Base-by-base conservation (phyloP, 2,797 vertebrate species). In the Poeciliopsis gracilis region DNA sequence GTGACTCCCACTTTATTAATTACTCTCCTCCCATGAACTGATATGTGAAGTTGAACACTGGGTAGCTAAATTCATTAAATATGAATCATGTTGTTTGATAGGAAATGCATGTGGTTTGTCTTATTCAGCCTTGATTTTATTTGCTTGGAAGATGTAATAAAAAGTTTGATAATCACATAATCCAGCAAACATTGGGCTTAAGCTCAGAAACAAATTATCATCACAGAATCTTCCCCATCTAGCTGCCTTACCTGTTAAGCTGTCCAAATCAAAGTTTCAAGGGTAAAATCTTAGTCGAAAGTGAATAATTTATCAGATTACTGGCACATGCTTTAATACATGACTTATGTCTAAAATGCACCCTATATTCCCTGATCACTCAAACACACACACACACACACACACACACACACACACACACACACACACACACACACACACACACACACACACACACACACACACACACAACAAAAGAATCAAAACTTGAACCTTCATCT, bases 401-500 rank as follows among this genome's bases (percentile, higher is more conserved):
- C 4, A 57, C 90, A 88, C 84, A 89, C 67, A 43, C 38, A 33
- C 38, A 57, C 36, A 72, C 53, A 55, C 20, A 1, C 53, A 11
- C 9, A 10, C 51, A 0, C 2, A n/a, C 90, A 89, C 93, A 92
- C 84, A 91, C 69, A 43, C 36, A 53, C 36, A 51, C 53, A 1
- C 55, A 1, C 53, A 46, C 23, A 53, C 15, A 47, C 18, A 18
- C 2, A 55, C n/a, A n/a, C 36, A 51, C 53, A 1, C 55, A 1
- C 53, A 46, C 23, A 53, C 15, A 47, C 18, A 18, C 2, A 55
- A 76, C 51, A 80, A 78, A 84, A 89, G 87, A 91, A 82, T 91
- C 95, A 95, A 96, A 97, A 95, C 96, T 97, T 97, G 96, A 97
- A 97, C 96, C 97, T 95, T 96, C 92, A n/a, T 88, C 87, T 96